A percentile compares a stretch with the other conserved stretches of the same genome.
phyloP scores from a whole-genome alignment of 1,140 invertebrate species.

The Nebria ingens region DNA sequence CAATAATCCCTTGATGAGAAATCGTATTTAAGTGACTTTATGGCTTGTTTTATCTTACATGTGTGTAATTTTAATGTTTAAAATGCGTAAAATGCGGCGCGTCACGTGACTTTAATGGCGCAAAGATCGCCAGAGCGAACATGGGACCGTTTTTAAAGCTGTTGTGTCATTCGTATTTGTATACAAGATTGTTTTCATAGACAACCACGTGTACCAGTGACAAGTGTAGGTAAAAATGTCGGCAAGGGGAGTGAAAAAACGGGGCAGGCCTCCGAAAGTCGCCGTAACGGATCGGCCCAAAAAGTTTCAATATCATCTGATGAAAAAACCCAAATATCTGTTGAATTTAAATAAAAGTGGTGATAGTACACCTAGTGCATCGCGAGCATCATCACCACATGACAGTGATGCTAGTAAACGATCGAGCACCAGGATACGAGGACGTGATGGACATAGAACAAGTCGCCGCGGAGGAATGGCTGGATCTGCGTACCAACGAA shows the following conservation, averaged over 20 bases:
- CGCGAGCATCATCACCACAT: constrained; percentile 62
- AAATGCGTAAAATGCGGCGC: constrained; percentile 35
- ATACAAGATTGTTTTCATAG: constrained; percentile 46
- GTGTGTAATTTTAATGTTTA: constrained; percentile 17
- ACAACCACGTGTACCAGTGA: constrained; percentile 35
- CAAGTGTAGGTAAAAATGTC: constrained; percentile 54
- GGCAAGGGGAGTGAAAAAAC: constrained; percentile 71
- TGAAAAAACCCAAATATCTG: constrained; percentile 88
- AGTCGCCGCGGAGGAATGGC: constrained; percentile 50
- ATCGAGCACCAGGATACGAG: constrained; percentile 44
- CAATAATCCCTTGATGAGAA: constrained; percentile 15
- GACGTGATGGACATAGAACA: constrained; percentile 42
- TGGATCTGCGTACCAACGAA: constrained; percentile 44
- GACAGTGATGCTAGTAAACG: constrained; percentile 56
- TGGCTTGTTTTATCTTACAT: constrained; percentile 6
- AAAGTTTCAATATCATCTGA: constrained; percentile 75
- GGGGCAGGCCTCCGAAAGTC: constrained; percentile 80
- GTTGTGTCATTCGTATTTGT: constrained; percentile 48
- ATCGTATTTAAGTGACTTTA: constrained; percentile 8
- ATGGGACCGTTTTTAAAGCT: constrained; percentile 42
- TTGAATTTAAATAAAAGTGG: constrained; percentile 54
- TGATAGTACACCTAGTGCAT: constrained; percentile 65
- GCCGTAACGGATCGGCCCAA: constrained; percentile 69
- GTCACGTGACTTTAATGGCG: constrained; percentile 54
- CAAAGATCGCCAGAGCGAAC: constrained; percentile 44